phyloP scores from a whole-genome alignment of 2,113 vertebrate species.

The Hystrix brachyura region DNA sequence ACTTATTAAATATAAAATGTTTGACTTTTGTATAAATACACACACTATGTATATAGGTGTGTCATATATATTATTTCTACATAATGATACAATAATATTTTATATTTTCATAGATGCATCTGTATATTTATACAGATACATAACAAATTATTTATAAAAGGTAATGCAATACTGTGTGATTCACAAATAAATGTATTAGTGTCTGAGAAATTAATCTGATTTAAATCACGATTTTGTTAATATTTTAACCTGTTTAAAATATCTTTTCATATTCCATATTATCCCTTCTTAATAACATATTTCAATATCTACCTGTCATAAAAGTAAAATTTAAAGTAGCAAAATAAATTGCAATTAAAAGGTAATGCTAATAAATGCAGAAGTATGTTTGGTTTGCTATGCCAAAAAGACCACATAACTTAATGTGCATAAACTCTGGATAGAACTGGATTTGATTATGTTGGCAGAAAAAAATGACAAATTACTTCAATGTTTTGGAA shows the following conservation, averaged over 20 bases:
- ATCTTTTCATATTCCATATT: not conserved
- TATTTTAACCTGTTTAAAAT: not conserved
- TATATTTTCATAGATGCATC: not conserved
- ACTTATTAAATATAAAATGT: not conserved
- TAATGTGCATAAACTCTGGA: not conserved
- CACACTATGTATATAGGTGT: not conserved
- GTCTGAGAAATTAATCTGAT: not conserved
- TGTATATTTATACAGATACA: not conserved
- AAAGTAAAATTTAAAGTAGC: not conserved
- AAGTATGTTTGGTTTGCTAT: not conserved
- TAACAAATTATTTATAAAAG: not conserved
- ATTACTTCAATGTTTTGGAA: not conserved
- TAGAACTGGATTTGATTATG: not conserved
- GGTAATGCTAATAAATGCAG: not conserved
- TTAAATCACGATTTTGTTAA: not conserved
- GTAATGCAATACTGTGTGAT: not conserved
- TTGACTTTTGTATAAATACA: not conserved
- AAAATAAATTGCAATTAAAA: constrained; percentile 12
- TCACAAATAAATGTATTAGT: not conserved
- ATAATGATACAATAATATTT: not conserved
- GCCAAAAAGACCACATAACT: not conserved
- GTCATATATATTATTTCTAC: not conserved
- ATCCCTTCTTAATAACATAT: not conserved
- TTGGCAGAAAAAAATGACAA: not conserved
- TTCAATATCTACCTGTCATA: not conserved